Evolutionary conservation across 2,888 invertebrate species (phyloP).

Genomic region (Plebejus anna): DNA sequence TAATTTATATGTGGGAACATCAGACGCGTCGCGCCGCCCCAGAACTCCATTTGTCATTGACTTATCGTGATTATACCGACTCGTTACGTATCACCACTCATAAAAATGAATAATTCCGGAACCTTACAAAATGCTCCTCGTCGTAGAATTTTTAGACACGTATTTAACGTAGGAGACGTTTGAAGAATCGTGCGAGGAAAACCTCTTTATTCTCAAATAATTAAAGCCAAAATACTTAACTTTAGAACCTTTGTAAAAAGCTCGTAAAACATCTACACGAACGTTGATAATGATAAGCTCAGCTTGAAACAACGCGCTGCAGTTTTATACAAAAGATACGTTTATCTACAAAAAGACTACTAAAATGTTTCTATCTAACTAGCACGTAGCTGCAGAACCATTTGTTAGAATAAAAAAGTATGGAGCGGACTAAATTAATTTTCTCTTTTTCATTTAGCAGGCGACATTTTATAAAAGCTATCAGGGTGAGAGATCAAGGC

Average conservation of each 20-base stretch:
- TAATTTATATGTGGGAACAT: conserved; percentile 24
- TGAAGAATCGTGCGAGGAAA: background rate
- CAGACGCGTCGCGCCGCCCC: background rate
- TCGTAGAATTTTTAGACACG: background rate
- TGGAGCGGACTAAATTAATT: conserved; percentile 30
- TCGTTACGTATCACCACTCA: conserved; percentile 7
- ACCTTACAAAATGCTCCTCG: background rate
- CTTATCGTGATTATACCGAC: conserved; percentile 22
- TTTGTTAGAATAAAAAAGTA: conserved; percentile 30
- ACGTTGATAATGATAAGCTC: conserved; percentile 9
- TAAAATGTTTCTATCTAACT: conserved; percentile 27
- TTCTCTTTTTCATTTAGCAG: conserved; percentile 32
- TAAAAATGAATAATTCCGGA: conserved; percentile 14
- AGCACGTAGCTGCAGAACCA: conserved; percentile 28
- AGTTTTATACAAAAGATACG: conserved; percentile 15
- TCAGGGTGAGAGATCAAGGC: conserved; percentile 36
- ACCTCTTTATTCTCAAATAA: background rate
- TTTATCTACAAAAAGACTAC: conserved; percentile 18
- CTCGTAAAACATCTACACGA: conserved; percentile 17
- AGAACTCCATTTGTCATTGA: conserved; percentile 21
- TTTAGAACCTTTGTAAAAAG: background rate
- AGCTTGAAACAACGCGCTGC: conserved; percentile 7
- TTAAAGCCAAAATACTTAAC: background rate
- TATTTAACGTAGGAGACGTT: background rate
- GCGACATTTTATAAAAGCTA: conserved; percentile 33